Evolutionary conservation across 2,113 vertebrate genomes (phyloP), one percentile per base, ranked within the genome.

Genomic region (Orientallactaga bullata): DNA sequence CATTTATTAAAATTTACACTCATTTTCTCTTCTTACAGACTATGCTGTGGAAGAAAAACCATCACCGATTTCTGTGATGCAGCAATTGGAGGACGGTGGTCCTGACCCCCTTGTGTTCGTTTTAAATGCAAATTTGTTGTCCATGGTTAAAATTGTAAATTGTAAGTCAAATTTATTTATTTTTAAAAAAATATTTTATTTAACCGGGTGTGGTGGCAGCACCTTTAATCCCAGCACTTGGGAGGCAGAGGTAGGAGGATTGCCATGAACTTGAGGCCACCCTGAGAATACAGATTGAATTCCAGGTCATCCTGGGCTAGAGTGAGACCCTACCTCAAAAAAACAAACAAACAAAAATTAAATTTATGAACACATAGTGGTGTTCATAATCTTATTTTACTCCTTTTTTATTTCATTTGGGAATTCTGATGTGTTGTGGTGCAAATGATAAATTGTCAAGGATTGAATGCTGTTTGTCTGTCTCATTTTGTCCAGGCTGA

Each of bases 101-200:
- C 99, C 98, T 20, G 99, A 99, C 95, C 99, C 99, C 30, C 98
- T 99, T 97, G 99, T 99, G 26, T 99, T 99, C 79, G 99, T 99
- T 96, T 99, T 99, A 96, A 99, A 99, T 88, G 99, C 99, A 76
- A 99, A 99, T 98, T 98, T 99, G 95, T 98, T 99, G 93, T 99
- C 99, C 93, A 99, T 99, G 99, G 99, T 99, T 97, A 99, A 99
- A 98, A 99, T 99, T 77, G 99, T 99, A 94, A 99, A 99, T 98
- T 99, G 99, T 99, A 98, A 99, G 99, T 99, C 95, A 96, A 88
- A n/a, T 97, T 95, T 91, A 24, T 96, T n/a, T n/a, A n/a, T n/a
- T n/a, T n/a, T n/a, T n/a, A n/a, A n/a, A n/a, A n/a, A n/a, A n/a
- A n/a, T n/a, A n/a, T n/a, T n/a, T n/a, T n/a, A n/a, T n/a, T n/a